Evolutionary conservation across 2,888 invertebrate species (phyloP).

Genomic region (Caenorhabditis wallacei): DNA sequence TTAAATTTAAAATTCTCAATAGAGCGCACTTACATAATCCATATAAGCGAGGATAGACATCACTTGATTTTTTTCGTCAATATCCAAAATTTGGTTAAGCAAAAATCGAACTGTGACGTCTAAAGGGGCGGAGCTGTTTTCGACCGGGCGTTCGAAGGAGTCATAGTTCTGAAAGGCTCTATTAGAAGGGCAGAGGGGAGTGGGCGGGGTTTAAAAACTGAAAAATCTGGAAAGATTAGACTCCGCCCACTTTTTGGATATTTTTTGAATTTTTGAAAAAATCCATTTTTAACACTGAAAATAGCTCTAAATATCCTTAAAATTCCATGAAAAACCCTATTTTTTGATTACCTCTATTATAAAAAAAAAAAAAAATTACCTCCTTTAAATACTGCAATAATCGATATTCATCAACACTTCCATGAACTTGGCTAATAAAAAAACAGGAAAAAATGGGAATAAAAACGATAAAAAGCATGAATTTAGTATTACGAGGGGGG

Average conservation of each 20-base stretch:
- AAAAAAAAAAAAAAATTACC: slow-evolving; percentile 39
- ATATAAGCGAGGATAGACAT: slow-evolving; percentile 75
- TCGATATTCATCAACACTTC: slow-evolving; percentile 73
- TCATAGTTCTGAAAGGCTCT: slow-evolving; percentile 71
- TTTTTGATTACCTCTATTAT: no score
- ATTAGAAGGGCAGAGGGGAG: no score
- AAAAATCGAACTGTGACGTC: slow-evolving; percentile 75
- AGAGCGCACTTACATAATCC: slow-evolving; percentile 68
- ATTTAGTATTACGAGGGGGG: slow-evolving; percentile 11
- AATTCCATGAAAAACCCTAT: no score
- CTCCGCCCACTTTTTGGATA: no score
- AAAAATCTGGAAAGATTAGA: no score
- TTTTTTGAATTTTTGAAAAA: no score
- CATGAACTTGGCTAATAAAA: background rate
- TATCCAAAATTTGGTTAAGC: slow-evolving; percentile 74
- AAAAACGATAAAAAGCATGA: background rate
- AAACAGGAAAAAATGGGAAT: slow-evolving; percentile 1
- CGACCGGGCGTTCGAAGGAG: slow-evolving; percentile 73
- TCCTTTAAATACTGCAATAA: slow-evolving; percentile 74
- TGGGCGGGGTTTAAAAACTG: no score
- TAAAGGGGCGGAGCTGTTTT: slow-evolving; percentile 69
- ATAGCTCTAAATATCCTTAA: no score
- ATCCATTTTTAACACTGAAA: no score
- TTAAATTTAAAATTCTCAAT: background rate
- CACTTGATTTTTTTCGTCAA: slow-evolving; percentile 76